Conservation (phyloP, 2,113 vertebrate species). For the Gobiocypris rarus region DNA sequence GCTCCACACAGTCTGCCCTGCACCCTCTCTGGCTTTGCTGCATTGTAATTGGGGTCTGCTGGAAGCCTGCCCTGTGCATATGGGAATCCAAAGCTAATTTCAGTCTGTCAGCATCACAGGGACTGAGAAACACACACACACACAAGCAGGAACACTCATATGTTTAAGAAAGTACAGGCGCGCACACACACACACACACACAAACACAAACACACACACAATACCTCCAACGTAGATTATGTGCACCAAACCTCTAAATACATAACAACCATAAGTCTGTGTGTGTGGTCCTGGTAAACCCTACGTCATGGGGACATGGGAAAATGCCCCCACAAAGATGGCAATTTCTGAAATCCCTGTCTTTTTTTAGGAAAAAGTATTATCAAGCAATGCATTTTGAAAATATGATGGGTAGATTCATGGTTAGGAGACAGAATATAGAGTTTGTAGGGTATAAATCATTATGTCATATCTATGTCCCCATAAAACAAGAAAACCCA, state of each 20-base stretch:
- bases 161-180: conserved; percentile 18
- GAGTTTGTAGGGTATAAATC: too few relatives aligned
- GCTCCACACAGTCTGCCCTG: conserved; percentile 78
- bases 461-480: too few relatives aligned
- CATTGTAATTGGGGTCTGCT: conserved; percentile 79
- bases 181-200: conserved; percentile 31
- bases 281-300: too few relatives aligned
- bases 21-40: conserved; percentile 73
- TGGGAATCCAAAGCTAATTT: conserved; percentile 74
- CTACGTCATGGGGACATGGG: too few relatives aligned
- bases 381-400: too few relatives aligned
- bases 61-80: conserved; percentile 72
- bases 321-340: too few relatives aligned
- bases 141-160: conserved; percentile 38
- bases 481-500: too few relatives aligned
- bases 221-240: conserved; percentile 7
- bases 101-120: conserved; percentile 64
- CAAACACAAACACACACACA: conserved; percentile 30
- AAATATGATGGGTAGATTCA: too few relatives aligned
- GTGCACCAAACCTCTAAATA: conserved; percentile 4
- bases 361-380: too few relatives aligned
- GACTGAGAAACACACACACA: conserved; percentile 42
- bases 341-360: too few relatives aligned
- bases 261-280: neutral
- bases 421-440: too few relatives aligned